phyloP scores from a whole-genome alignment of 2,797 vertebrate species.

The Alcedo atthis region DNA sequence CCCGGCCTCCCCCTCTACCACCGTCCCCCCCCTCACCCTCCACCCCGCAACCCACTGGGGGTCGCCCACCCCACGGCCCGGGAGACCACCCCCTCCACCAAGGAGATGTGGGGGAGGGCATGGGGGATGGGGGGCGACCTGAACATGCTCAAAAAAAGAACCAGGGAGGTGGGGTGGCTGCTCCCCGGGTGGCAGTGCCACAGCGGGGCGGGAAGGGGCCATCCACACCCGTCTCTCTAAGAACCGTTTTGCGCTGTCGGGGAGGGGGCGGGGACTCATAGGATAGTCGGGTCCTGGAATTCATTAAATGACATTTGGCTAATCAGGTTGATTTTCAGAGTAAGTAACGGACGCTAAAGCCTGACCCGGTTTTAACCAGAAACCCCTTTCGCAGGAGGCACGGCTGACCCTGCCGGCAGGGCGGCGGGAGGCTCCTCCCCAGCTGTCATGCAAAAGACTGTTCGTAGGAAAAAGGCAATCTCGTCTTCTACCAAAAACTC shows the following conservation, averaged over 20 bases:
- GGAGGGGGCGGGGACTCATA: no score
- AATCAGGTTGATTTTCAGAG: not conserved
- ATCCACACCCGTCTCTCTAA: rapidly evolving
- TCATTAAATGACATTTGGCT: not conserved
- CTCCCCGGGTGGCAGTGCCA: not conserved
- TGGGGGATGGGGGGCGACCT: no score
- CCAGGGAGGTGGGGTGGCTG: not conserved
- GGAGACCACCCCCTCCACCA: not conserved
- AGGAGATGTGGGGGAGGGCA: rapidly evolving
- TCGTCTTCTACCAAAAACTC: not conserved
- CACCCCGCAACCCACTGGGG: rapidly evolving
- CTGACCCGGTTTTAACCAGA: not conserved
- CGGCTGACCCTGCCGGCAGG: not conserved
- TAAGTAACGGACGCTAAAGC: not conserved
- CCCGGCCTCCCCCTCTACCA: not conserved
- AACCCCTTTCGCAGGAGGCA: not conserved
- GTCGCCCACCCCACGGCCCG: no score
- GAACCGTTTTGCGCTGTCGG: rapidly evolving
- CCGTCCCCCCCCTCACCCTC: not conserved
- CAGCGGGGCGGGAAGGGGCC: not conserved
- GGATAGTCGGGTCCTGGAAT: not conserved
- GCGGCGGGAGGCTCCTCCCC: not conserved
- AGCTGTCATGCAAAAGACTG: not conserved
- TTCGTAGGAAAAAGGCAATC: not conserved
- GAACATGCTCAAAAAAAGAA: not conserved